Base-by-base conservation (phyloP, 2,113 vertebrate species). In the Microtus richardsoni region DNA sequence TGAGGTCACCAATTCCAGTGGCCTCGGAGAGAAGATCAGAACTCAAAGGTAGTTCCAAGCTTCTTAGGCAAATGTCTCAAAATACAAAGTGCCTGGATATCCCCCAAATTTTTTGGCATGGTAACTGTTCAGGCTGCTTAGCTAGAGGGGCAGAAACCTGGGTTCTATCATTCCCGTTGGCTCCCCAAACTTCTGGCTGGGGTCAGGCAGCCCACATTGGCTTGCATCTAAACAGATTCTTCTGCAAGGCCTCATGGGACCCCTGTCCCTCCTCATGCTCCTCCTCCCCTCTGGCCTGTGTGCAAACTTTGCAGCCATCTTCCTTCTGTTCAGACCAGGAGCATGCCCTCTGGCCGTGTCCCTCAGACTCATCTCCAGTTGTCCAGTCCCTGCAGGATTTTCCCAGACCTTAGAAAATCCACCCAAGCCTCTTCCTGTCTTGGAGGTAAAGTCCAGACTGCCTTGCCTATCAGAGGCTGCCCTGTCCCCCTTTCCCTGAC, bases 11-110 rank as follows among this genome's bases (percentile, higher is more conserved):
- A 17, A 30, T 58, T 58, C 22, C 54, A 82, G 21, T 58, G 36
- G 24, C 52, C 21, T 24, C n/a, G 4, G 22, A 39, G n/a, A 82
- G 49, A 16, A 17, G 49, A 64, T 26, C n/a, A 39, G 84, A 44
- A 5, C 33, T 74, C 54, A n/a, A 5, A 5, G 36, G 11, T 0
- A 1, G 1, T 17, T 60, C 28, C 3, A 0, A 4, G 41, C 4
- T 5, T 52, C 58, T n/a, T 4, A 3, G 39, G 92, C 21, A 5
- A 39, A 84, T 41, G 2, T n/a, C 66, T 62, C 71, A 47, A 92
- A 58, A 47, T 33, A 9, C 3, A 2, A 88, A 14, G 8, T 3
- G 0, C n/a, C 79, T 22, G 3, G 3, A 49, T 0, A 0, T 39
- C 10, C 41, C 4, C 12, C 5, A 36, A 26, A 7, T n/a, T 4